Evolutionary conservation across 2,113 vertebrate genomes (phyloP).

Genomic region (Chloroceryle aenea): DNA sequence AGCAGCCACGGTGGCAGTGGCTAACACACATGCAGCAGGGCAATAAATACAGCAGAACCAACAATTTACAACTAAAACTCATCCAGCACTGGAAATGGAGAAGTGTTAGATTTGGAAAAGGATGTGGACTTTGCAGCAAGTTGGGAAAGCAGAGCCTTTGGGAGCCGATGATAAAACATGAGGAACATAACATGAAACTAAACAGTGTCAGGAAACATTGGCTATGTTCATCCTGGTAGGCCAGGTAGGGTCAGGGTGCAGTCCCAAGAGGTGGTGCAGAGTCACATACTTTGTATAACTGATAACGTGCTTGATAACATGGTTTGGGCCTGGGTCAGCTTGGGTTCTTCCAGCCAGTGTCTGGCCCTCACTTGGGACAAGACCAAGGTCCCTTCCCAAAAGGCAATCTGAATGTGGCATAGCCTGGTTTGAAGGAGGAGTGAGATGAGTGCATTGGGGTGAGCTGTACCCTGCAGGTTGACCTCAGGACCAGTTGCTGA

Average conservation of each 20-base stretch:
- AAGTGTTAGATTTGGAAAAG: background rate
- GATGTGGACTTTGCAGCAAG: background rate
- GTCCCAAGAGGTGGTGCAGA: background rate
- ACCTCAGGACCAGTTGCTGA: background rate
- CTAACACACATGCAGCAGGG: background rate
- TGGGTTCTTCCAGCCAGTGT: background rate
- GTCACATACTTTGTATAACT: background rate
- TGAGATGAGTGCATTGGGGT: background rate
- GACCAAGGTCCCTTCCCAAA: background rate
- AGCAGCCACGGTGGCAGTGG: background rate
- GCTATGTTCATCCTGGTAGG: background rate
- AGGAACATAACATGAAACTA: background rate
- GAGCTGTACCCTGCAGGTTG: background rate
- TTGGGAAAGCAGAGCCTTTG: background rate
- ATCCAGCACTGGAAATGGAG: background rate
- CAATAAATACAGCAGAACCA: background rate
- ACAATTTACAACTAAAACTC: background rate
- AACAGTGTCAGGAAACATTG: background rate
- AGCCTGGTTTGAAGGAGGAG: background rate
- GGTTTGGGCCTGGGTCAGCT: background rate
- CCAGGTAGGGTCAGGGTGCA: background rate
- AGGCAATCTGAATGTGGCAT: background rate
- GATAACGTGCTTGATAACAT: background rate
- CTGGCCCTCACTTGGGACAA: rapidly evolving
- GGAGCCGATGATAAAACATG: background rate